A percentile compares a stretch with the other conserved stretches of the same genome.
These are phyloP conservation scores for Syndactyla subalaris DNA, from an alignment of 2,797 vertebrate genomes.

Conservation along the genomic window DNA sequence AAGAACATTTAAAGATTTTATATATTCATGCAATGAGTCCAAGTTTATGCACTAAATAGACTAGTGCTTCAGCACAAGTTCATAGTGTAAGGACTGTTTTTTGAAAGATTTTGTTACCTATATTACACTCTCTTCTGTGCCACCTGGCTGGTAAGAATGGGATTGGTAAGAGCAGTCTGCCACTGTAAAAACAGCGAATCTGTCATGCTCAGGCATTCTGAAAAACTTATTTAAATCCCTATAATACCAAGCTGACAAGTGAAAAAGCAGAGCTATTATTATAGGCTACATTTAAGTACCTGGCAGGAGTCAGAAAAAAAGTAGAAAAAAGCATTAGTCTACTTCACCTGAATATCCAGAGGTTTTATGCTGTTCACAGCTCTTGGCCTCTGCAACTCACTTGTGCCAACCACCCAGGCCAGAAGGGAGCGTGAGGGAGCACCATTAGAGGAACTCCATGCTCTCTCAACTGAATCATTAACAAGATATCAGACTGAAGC, in stretches of 20 bases:
- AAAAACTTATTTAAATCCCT: not conserved
- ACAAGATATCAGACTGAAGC: not conserved
- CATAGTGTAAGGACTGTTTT: not conserved
- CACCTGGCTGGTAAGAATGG: not conserved
- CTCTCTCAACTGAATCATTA: not conserved
- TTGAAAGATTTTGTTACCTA: not conserved
- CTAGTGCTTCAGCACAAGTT: not conserved
- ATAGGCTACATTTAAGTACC: not conserved
- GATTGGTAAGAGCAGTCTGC: not conserved
- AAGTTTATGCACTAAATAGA: not conserved
- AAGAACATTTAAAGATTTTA: not conserved
- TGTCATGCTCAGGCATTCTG: not conserved
- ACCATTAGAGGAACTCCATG: accelerated
- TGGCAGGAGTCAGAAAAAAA: not conserved
- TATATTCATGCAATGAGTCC: not conserved
- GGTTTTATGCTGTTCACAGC: not conserved
- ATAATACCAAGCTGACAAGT: not conserved
- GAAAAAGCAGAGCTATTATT: not conserved
- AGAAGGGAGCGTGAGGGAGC: accelerated
- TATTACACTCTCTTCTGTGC: not conserved
- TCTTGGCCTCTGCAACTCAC: not conserved
- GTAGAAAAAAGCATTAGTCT: not conserved
- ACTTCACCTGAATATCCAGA: not conserved
- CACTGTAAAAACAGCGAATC: not conserved
- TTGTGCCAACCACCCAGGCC: not conserved